These are phyloP conservation scores for Argyresthia goedartella DNA, from an alignment of 2,888 invertebrate genomes.

Conservation along the genomic window DNA sequence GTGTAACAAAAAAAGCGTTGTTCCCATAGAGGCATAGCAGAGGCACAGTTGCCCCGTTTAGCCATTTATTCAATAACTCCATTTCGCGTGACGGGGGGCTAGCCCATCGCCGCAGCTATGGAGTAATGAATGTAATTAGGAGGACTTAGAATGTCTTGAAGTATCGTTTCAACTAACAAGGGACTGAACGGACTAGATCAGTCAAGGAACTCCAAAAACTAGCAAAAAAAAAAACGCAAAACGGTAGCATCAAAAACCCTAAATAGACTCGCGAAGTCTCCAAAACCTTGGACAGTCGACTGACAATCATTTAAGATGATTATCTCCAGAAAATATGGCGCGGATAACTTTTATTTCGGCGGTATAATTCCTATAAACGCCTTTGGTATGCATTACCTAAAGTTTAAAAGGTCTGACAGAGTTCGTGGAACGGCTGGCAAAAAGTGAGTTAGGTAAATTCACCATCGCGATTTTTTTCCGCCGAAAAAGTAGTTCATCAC, in stretches of 20 bases:
- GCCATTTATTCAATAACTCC: no score
- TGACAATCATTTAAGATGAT: constrained; percentile 25
- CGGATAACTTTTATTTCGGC: constrained; percentile 39
- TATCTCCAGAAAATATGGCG: constrained; percentile 61
- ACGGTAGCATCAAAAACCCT: constrained; percentile 5
- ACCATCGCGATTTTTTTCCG: constrained; percentile 52
- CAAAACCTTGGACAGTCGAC: no score
- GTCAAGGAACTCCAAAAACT: background rate
- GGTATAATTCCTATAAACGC: constrained; percentile 28
- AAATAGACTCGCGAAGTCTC: constrained; percentile 18
- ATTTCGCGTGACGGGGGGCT: no score
- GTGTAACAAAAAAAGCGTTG: no score
- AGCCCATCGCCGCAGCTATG: no score
- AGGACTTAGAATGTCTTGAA: no score
- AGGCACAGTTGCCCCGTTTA: no score
- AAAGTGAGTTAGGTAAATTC: constrained; percentile 58
- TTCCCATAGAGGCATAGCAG: no score
- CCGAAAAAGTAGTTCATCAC: constrained; percentile 63
- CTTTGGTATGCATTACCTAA: constrained; percentile 42
- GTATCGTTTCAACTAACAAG: no score
- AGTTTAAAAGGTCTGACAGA: constrained; percentile 31
- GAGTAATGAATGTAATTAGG: no score
- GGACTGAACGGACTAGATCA: background rate
- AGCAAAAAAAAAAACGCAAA: background rate
- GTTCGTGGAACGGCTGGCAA: constrained; percentile 56